phyloP scores from a whole-genome alignment of 2,888 invertebrate species.

The Cheilosia pagana region DNA sequence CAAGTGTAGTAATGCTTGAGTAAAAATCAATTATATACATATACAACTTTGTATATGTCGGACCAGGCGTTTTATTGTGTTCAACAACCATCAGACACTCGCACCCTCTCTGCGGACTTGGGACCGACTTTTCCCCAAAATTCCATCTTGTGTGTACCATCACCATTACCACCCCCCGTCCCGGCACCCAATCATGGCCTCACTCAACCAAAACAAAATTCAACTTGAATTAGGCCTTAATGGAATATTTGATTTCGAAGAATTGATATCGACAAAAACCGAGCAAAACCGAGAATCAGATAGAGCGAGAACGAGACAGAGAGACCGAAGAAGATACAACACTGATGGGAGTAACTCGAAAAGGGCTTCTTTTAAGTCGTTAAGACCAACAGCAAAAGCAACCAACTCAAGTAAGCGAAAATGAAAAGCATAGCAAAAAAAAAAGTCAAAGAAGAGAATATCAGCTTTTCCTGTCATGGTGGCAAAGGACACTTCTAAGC shows the following conservation, averaged over 20 bases:
- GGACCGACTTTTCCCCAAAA: slow-evolving; percentile 39
- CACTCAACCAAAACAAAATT: slow-evolving; percentile 72
- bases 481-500: slow-evolving; percentile 36
- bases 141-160: slow-evolving; percentile 2
- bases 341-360: slow-evolving; percentile 20
- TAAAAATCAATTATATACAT: slow-evolving; percentile 68
- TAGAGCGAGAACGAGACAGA: not conserved
- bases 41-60: slow-evolving; percentile 14
- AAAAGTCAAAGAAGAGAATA: slow-evolving; percentile 7
- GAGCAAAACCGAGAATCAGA: slow-evolving; percentile 4
- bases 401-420: slow-evolving; percentile 25
- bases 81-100: slow-evolving; percentile 46
- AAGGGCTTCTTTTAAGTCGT: slow-evolving; percentile 41
- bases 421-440: not conserved
- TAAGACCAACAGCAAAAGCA: slow-evolving; percentile 36
- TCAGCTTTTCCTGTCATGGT: slow-evolving; percentile 40
- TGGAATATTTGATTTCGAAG: slow-evolving; percentile 72
- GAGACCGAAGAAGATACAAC: not conserved
- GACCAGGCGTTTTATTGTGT: slow-evolving; percentile 49
- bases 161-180: not conserved
- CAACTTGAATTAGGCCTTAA: slow-evolving; percentile 71
- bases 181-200: slow-evolving; percentile 32
- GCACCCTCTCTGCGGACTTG: slow-evolving; percentile 30
- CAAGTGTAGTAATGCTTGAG: slow-evolving; percentile 70
- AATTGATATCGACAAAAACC: slow-evolving; percentile 62